These are phyloP conservation scores for Cloeon dipterum DNA, from an alignment of 2,888 invertebrate species.

Conservation along the genomic window DNA sequence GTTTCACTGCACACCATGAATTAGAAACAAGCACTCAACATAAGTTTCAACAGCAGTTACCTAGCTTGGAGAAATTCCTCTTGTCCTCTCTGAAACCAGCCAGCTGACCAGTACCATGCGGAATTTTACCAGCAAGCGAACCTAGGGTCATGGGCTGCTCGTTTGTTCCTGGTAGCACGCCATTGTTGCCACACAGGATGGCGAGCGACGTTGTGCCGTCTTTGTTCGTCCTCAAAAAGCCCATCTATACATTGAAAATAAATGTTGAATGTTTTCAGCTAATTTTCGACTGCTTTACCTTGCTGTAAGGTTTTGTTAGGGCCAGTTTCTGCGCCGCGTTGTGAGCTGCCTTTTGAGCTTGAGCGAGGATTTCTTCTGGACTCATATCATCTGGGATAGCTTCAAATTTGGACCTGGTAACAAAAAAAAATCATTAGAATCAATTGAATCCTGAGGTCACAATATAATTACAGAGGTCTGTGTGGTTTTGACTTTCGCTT, in stretches of 20 bases:
- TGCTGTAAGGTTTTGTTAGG: constrained; percentile 23
- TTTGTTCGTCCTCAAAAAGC: constrained; percentile 63
- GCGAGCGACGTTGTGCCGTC: constrained; percentile 79
- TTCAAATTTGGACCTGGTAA: constrained; percentile 32
- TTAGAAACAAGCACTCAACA: not conserved
- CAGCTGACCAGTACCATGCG: constrained; percentile 51
- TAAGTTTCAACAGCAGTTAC: constrained; percentile 9
- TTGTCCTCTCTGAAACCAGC: constrained; percentile 70
- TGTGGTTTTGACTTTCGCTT: no score
- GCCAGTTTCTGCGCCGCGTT: constrained; percentile 39
- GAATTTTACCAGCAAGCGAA: constrained; percentile 59
- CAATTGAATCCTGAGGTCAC: no score
- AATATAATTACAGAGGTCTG: no score
- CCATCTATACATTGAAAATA: constrained; percentile 38
- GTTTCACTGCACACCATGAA: constrained; percentile 33
- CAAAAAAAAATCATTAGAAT: constrained; percentile 1
- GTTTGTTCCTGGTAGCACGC: constrained; percentile 41
- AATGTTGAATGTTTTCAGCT: no score
- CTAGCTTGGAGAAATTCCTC: constrained; percentile 62
- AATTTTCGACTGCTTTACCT: no score
- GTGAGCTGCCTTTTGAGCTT: constrained; percentile 44
- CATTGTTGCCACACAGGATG: constrained; percentile 52
- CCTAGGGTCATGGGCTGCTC: constrained; percentile 65
- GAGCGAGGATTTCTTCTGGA: constrained; percentile 52
- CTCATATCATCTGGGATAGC: constrained; percentile 52